These are phyloP conservation scores for Clitarchus hookeri DNA, from an alignment of 2,888 invertebrate species.

Conservation along the genomic window DNA sequence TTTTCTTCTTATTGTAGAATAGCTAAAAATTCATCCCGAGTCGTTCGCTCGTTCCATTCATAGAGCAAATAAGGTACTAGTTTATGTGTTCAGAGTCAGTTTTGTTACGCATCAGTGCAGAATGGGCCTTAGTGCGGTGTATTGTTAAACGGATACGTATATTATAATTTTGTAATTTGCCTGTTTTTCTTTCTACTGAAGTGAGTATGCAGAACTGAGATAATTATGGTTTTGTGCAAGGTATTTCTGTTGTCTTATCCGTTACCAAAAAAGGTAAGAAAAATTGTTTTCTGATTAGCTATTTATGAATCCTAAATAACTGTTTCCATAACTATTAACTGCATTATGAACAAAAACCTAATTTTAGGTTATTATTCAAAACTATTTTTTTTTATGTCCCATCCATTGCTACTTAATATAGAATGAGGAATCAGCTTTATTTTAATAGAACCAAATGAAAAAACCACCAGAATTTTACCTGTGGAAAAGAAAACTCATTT, in stretches of 20 bases:
- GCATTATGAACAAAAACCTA: neutral
- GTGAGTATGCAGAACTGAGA: neutral
- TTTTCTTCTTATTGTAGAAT: no score
- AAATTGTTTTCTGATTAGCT: neutral
- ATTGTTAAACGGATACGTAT: no score
- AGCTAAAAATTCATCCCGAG: no score
- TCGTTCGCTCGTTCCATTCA: no score
- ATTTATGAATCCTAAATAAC: neutral
- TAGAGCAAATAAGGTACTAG: no score
- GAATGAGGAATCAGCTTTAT: neutral
- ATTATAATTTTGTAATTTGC: no score
- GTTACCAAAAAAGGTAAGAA: conserved; percentile 8
- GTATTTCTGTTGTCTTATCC: neutral
- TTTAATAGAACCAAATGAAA: no score
- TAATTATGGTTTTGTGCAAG: neutral
- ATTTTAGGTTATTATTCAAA: neutral
- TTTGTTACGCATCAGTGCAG: no score
- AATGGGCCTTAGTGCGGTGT: no score
- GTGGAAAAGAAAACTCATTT: neutral
- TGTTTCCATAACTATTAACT: neutral
- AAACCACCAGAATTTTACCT: neutral
- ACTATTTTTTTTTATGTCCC: neutral
- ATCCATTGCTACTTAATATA: neutral
- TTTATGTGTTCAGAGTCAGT: no score
- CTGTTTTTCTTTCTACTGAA: no score